These are phyloP conservation scores for Amphiura filiformis DNA, from an alignment of 35 echinoderm and acorn worm species.

Conservation along the genomic window DNA sequence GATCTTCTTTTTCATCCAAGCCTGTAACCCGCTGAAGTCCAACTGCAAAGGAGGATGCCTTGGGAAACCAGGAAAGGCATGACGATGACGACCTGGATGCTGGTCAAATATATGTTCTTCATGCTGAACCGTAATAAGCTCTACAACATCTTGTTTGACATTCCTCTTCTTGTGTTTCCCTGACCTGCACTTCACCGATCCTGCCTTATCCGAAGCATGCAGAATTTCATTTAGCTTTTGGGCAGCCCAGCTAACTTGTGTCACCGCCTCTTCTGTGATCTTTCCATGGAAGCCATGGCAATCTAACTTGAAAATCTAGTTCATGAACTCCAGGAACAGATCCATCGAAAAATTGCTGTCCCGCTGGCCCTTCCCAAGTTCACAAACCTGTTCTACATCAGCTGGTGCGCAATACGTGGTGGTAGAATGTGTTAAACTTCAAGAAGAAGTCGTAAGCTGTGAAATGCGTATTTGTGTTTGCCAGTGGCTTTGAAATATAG, in stretches of 20 bases:
- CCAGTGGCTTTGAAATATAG: conserved; percentile 46
- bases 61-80: neutral
- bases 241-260: neutral
- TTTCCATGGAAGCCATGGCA: conserved; percentile 40
- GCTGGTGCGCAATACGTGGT: conserved; percentile 31
- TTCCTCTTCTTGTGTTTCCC: neutral
- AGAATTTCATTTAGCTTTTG: neutral
- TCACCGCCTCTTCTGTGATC: conserved; percentile 11
- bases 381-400: conserved; percentile 56
- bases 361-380: conserved; percentile 9
- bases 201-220: neutral
- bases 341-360: conserved; percentile 40
- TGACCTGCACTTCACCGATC: neutral
- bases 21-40: neutral
- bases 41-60: neutral
- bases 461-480: conserved; percentile 52
- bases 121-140: neutral
- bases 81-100: no score
- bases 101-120: neutral
- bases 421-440: neutral
- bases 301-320: conserved; percentile 40
- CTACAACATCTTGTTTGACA: neutral
- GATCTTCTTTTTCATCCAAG: neutral
- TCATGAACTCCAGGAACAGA: conserved; percentile 23
- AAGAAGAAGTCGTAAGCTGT: neutral